These are phyloP conservation scores for Synergus gifuensis DNA, from an alignment of 2,888 invertebrate species.

Conservation along the genomic window DNA sequence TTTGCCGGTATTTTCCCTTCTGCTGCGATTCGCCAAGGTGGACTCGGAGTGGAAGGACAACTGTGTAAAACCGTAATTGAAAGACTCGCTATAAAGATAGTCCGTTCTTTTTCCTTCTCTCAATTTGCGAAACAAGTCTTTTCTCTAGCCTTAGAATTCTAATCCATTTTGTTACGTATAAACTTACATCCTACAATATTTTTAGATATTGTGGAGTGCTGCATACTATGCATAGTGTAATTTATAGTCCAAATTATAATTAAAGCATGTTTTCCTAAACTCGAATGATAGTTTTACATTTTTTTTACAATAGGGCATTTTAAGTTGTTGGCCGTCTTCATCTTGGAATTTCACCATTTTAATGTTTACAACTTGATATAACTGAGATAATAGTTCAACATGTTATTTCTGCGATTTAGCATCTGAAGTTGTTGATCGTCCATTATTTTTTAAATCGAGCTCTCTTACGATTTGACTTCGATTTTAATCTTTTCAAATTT, in stretches of 20 bases:
- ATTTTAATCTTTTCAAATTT: background rate
- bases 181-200: background rate
- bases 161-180: slow-evolving; percentile 24
- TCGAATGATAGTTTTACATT: too few species aligned
- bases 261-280: background rate
- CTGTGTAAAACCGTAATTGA: slow-evolving; percentile 27
- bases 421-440: too few species aligned
- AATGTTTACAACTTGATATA: too few species aligned
- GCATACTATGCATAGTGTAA: background rate
- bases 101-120: slow-evolving; percentile 28
- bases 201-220: background rate
- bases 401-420: too few species aligned
- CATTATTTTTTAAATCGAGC: background rate
- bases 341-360: too few species aligned
- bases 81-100: slow-evolving; percentile 36
- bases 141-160: slow-evolving; percentile 24
- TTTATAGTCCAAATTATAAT: background rate
- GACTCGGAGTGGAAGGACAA: slow-evolving; percentile 31
- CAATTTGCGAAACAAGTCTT: slow-evolving; percentile 11
- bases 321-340: background rate
- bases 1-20: slow-evolving; percentile 21
- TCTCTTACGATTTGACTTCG: background rate
- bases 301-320: background rate
- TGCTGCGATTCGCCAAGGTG: slow-evolving; percentile 14
- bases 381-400: too few species aligned